phyloP scores from a whole-genome alignment of 2,888 invertebrate species.

The Conistra vaccinii region DNA sequence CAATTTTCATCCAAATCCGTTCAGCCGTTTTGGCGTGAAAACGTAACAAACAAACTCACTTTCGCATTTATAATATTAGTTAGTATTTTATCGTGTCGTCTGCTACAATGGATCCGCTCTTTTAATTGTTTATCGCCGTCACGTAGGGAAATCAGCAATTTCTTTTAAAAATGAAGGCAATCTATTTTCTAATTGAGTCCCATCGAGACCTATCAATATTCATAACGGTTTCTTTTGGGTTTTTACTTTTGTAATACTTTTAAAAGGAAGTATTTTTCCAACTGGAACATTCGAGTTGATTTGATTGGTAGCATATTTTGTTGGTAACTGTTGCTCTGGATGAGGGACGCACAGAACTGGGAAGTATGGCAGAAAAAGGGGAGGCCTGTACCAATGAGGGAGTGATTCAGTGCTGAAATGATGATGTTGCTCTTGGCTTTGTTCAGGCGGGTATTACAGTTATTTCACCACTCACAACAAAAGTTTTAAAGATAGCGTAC shows the following conservation, averaged over 20 bases:
- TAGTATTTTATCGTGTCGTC: constrained; percentile 7
- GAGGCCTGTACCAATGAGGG: not conserved
- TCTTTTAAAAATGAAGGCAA: constrained; percentile 39
- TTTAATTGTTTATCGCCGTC: constrained; percentile 32
- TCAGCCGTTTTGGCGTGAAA: too few relatives aligned
- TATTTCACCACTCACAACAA: not conserved
- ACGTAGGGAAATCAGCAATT: constrained; percentile 49
- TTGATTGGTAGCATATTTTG: not conserved
- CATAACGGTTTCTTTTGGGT: constrained; percentile 26
- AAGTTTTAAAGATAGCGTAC: too few relatives aligned
- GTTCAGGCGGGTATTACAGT: not conserved
- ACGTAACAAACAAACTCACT: too few relatives aligned
- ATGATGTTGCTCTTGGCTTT: not conserved
- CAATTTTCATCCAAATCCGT: too few relatives aligned
- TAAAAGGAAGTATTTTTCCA: not conserved
- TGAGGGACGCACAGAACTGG: not conserved
- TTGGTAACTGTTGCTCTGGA: not conserved
- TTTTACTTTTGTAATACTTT: constrained; percentile 18
- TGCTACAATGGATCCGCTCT: not conserved
- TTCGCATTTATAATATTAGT: too few relatives aligned
- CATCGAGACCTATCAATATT: constrained; percentile 48
- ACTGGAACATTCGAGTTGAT: not conserved
- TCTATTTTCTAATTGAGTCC: constrained; percentile 40
- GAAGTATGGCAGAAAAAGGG: not conserved
- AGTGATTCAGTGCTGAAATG: not conserved